Conservation (phyloP, 2,113 vertebrate species). For the Aldabrachelys gigantea region DNA sequence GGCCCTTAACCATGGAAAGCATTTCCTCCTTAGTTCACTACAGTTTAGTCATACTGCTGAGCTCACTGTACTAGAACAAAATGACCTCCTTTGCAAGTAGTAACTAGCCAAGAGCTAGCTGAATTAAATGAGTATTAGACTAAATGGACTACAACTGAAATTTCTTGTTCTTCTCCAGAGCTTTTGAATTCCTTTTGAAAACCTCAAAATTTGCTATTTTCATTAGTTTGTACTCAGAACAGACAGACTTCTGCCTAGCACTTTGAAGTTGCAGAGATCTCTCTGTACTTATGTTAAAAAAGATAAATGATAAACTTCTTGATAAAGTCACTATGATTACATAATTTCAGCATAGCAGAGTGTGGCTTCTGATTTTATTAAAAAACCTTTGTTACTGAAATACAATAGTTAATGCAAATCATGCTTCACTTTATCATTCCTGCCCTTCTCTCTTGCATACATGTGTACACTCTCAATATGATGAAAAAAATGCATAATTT, state of each 20-base stretch:
- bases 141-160: constrained; percentile 6
- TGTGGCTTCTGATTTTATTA: background rate
- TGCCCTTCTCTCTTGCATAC: background rate
- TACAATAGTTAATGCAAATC: background rate
- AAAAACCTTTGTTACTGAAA: constrained; percentile 12
- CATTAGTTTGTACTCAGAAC: background rate
- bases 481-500: background rate
- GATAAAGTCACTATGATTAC: background rate
- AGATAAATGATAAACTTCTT: background rate
- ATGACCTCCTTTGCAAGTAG: background rate
- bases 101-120: background rate
- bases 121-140: background rate
- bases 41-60: background rate
- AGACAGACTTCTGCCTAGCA: background rate
- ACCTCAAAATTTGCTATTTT: background rate
- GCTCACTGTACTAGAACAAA: background rate
- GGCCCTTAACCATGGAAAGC: background rate
- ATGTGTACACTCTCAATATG: background rate
- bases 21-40: background rate
- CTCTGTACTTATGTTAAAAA: background rate
- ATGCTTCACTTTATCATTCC: background rate
- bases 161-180: background rate
- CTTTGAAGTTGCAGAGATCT: constrained; percentile 12
- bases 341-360: background rate
- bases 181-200: background rate